phyloP scores from a whole-genome alignment of 2,797 vertebrate genomes.

The Cyprinella venusta region DNA sequence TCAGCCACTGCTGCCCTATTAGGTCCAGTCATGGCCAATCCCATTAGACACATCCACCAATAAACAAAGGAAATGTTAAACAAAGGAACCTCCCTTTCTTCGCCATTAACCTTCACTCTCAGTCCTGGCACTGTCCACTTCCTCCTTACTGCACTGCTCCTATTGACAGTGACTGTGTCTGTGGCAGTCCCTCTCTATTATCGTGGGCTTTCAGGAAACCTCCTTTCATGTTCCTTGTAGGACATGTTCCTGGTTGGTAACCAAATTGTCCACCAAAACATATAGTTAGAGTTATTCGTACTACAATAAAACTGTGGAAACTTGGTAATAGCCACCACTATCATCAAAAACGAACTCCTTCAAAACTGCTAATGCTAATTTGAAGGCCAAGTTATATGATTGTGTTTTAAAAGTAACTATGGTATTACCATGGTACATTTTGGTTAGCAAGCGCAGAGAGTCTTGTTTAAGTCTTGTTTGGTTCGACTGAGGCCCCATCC shows the following conservation, averaged over 20 bases:
- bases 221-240: not conserved
- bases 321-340: not conserved
- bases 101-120: constrained; percentile 78
- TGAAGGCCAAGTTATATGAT: not conserved
- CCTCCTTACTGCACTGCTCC: constrained; percentile 43
- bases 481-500: no score
- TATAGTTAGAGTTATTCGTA: not conserved
- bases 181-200: not conserved
- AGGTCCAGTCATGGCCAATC: constrained; percentile 84
- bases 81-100: constrained; percentile 83
- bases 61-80: constrained; percentile 87
- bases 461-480: not conserved
- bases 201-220: not conserved
- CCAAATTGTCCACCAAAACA: not conserved
- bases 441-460: not conserved
- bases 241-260: not conserved
- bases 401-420: not conserved
- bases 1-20: constrained; percentile 77
- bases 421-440: not conserved
- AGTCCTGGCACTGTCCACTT: constrained; percentile 70
- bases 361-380: not conserved
- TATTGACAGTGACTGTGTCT: not conserved
- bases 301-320: not conserved
- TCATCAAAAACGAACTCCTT: not conserved
- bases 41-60: constrained; percentile 86